Conservation (phyloP, 2,797 vertebrate genomes). For the Lepilemur ruficaudatus region DNA sequence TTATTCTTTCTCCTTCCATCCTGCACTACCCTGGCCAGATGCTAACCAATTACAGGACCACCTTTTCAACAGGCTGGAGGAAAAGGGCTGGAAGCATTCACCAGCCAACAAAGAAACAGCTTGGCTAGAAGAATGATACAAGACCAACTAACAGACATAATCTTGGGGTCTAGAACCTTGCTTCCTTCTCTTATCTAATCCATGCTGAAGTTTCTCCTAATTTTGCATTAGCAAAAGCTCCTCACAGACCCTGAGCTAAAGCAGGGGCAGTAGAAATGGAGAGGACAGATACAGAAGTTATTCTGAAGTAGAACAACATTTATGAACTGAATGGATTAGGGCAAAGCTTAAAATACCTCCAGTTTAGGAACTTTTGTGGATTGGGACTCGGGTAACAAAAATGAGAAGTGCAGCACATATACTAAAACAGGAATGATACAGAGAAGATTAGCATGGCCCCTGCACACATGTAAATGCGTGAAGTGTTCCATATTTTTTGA, state of each 20-base stretch:
- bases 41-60: not conserved
- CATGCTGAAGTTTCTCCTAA: not conserved
- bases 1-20: not conserved
- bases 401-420: not conserved
- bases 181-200: not conserved
- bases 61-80: not conserved
- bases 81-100: not conserved
- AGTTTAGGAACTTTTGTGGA: not conserved
- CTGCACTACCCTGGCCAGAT: not conserved
- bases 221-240: conserved; percentile 35
- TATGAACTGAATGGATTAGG: not conserved
- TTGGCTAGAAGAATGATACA: not conserved
- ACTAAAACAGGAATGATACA: too few relatives aligned
- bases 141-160: not conserved
- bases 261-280: not conserved
- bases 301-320: not conserved
- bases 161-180: not conserved
- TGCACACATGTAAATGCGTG: too few relatives aligned
- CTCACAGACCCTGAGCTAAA: not conserved
- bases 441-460: too few relatives aligned
- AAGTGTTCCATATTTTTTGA: too few relatives aligned
- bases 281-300: not conserved
- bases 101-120: not conserved
- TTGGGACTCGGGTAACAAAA: not conserved
- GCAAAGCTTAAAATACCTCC: conserved; percentile 21